These are phyloP conservation scores for Trimorus sp. DNA, from an alignment of 2,888 invertebrate species.

Conservation along the genomic window DNA sequence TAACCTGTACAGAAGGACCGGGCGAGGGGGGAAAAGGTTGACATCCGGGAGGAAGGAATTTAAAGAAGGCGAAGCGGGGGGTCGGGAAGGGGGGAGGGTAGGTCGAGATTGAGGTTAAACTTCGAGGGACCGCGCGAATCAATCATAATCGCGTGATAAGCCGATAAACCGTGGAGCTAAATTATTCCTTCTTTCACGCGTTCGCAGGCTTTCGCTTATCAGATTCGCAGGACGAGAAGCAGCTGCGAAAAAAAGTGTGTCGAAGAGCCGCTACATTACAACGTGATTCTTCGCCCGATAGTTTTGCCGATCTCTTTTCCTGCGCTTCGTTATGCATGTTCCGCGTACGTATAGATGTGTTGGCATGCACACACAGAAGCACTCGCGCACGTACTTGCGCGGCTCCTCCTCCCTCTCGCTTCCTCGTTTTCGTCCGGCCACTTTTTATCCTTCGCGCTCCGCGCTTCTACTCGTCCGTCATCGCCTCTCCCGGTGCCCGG, in stretches of 20 bases:
- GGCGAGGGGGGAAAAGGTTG: no score
- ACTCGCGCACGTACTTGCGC: slow-evolving; percentile 7
- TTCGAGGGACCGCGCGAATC: slow-evolving; percentile 37
- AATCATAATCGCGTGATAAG: slow-evolving; percentile 53
- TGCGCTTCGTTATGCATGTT: slow-evolving; percentile 61
- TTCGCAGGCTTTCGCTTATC: slow-evolving; percentile 63
- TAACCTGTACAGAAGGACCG: no score
- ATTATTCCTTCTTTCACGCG: slow-evolving; percentile 57
- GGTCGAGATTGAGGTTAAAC: slow-evolving; percentile 1
- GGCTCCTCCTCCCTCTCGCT: slow-evolving; percentile 26
- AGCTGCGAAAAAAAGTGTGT: slow-evolving; percentile 66
- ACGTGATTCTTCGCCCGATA: slow-evolving; percentile 66
- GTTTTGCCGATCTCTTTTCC: slow-evolving; percentile 66
- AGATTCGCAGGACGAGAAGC: slow-evolving; percentile 64
- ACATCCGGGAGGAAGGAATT: no score
- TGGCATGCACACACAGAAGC: slow-evolving; percentile 19
- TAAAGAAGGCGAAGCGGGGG: no score
- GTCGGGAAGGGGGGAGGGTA: background rate
- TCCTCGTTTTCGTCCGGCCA: slow-evolving; percentile 13
- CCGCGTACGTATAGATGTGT: slow-evolving; percentile 24
- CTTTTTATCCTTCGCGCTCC: slow-evolving; percentile 50
- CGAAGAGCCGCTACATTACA: slow-evolving; percentile 67
- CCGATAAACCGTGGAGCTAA: slow-evolving; percentile 35
- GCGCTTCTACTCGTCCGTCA: slow-evolving; percentile 64
- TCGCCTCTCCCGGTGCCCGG: slow-evolving; percentile 63